Percentiles rank a stretch among this genome's conserved stretches.
Evolutionary conservation across 2,888 invertebrate species (phyloP).

Genomic region (Antheraea assamensis): DNA sequence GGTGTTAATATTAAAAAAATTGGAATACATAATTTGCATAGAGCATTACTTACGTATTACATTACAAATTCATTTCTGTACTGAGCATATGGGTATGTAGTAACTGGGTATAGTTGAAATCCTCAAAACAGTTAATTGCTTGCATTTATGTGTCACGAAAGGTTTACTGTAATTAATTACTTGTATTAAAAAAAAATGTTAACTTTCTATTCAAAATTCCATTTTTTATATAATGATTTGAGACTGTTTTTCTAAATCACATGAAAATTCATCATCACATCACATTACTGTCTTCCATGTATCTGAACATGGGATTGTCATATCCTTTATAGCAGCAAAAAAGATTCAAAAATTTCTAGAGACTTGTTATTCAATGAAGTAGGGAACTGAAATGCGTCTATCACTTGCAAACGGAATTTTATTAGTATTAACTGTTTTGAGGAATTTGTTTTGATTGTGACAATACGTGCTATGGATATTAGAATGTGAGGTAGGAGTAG

Average conservation of each 20-base stretch:
- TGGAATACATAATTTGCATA: not conserved
- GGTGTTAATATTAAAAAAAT: not conserved
- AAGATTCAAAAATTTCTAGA: too few relatives aligned
- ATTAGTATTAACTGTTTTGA: not conserved
- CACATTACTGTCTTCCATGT: too few relatives aligned
- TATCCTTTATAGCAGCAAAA: too few relatives aligned
- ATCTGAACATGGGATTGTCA: too few relatives aligned
- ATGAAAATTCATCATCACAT: too few relatives aligned
- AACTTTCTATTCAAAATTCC: too few relatives aligned
- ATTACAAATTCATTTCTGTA: not conserved
- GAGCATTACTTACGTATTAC: not conserved
- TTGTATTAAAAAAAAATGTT: too few relatives aligned
- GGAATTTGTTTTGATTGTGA: not conserved
- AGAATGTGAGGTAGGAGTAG: conserved; percentile 12
- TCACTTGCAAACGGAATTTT: too few relatives aligned
- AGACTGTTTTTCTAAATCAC: not conserved
- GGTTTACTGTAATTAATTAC: not conserved
- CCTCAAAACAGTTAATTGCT: not conserved
- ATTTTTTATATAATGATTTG: not conserved
- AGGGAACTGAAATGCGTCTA: too few relatives aligned
- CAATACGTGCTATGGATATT: not conserved
- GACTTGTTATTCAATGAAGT: too few relatives aligned
- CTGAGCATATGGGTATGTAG: not conserved
- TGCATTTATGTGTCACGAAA: not conserved
- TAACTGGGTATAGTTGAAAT: not conserved